Base-by-base conservation (phyloP, 1,140 invertebrate species). In the Drosophila hydei region DNA sequence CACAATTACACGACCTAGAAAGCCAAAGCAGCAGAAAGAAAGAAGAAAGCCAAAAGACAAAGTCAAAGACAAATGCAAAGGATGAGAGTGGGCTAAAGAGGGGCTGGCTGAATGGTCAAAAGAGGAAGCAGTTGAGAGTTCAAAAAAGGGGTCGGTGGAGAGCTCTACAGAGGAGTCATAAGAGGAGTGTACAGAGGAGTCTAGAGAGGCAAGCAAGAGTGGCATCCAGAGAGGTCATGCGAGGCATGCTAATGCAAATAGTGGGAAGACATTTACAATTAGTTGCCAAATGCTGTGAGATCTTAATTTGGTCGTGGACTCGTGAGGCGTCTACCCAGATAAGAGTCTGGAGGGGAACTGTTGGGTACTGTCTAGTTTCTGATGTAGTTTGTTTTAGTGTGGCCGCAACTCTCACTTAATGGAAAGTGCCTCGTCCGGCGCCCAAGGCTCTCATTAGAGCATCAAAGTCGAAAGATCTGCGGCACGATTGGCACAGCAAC, bases 1-100 rank as follows among this genome's bases (percentile, higher is more conserved):
- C 73, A 87, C 78, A 87, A 87, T 87, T 88, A 87, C 83, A 87
- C 83, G 83, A 87, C 83, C 83, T 87, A 87, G 83, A 87, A 87
- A 88, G 68, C 79, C 84, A 87, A 73, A 88, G 75, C 83, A 83
- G 83, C 83, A 87, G 83, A 87, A 87, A 87, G 77, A 78, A 30
- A 68, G 73, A 84, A 78, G 75, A 84, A 83, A 84, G 79, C 79
- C 79, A 84, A 68, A 84, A 72, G 47, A 45, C 48, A 60, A 60
- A 67, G 30, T 42, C 33, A 59, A 51, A 55, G 47, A 45, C 30
- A 58, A 54, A 42, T 51, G 19, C 55, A 59, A 77, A 77, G 78
- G 74, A 62, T 62, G 71, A 72, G 56, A 56, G 33, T 38, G 25
- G 48, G 23, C 38, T 6, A n/a, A 16, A 25, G 8, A 40, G n/a